These are phyloP conservation scores for Lepidurus arcticus DNA, from an alignment of 1,140 invertebrate genomes.

Conservation along the genomic window DNA sequence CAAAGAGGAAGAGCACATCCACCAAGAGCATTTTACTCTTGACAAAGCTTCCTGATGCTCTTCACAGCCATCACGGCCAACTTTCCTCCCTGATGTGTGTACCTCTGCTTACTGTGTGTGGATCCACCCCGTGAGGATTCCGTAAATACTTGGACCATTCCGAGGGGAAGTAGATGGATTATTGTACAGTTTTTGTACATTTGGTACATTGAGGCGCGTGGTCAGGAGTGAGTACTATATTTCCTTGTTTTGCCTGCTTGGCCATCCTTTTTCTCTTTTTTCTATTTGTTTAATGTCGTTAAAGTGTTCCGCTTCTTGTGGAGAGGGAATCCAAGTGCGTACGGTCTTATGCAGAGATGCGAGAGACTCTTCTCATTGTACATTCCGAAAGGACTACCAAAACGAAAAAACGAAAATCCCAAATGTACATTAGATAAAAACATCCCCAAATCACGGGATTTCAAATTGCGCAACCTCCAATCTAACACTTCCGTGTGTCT, in stretches of 20 bases:
- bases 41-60: no score
- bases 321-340: conserved; percentile 71
- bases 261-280: not conserved
- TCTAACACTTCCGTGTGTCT: not conserved
- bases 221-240: conserved; percentile 66
- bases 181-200: no score
- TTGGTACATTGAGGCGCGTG: no score
- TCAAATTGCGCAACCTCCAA: not conserved
- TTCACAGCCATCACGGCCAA: no score
- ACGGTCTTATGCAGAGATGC: conserved; percentile 69
- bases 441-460: not conserved
- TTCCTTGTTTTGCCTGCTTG: not conserved
- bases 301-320: conserved; percentile 82
- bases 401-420: not conserved
- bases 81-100: no score
- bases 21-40: no score
- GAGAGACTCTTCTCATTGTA: no score
- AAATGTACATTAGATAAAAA: not conserved
- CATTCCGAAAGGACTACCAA: not conserved
- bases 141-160: no score
- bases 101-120: no score
- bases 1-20: no score
- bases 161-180: no score
- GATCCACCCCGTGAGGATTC: no score
- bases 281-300: conserved; percentile 26